A percentile compares a stretch with the other conserved stretches of the same genome.
Conservation (phyloP, 2,113 vertebrate species). For the Puntigrus tetrazona region DNA sequence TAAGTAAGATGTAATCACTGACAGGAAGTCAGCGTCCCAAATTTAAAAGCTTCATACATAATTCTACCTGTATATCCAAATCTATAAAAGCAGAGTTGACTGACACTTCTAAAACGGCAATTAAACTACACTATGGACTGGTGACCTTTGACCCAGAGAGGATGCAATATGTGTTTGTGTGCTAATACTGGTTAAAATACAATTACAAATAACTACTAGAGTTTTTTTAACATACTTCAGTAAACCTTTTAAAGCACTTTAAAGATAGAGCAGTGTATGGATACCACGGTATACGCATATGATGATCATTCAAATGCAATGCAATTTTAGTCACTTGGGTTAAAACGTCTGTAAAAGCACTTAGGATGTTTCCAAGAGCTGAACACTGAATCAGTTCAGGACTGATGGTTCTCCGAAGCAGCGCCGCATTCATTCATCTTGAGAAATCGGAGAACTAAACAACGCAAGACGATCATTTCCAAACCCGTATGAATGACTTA, state of each 20-base stretch:
- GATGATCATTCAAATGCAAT: not conserved
- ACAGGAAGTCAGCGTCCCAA: not conserved
- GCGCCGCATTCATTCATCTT: no score
- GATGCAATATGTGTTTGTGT: not conserved
- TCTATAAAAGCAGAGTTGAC: not conserved
- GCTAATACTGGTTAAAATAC: not conserved
- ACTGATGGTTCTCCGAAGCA: no score
- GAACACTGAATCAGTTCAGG: no score
- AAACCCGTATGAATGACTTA: no score
- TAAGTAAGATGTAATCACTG: not conserved
- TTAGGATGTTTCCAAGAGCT: no score
- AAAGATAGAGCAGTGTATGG: not conserved
- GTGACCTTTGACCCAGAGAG: no score
- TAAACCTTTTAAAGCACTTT: not conserved
- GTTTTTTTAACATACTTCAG: not conserved
- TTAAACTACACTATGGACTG: not conserved
- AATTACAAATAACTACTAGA: not conserved
- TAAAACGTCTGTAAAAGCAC: no score
- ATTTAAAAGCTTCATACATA: not conserved
- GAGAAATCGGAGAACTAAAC: no score
- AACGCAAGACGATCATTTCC: no score
- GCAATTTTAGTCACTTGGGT: no score
- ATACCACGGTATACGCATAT: not conserved
- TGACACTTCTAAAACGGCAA: not conserved
- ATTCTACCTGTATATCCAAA: not conserved